Percentiles rank a stretch among this genome's conserved stretches.
These are phyloP conservation scores for Pseudomugil tenellus DNA, from an alignment of 2,797 vertebrate species.

Conservation along the genomic window DNA sequence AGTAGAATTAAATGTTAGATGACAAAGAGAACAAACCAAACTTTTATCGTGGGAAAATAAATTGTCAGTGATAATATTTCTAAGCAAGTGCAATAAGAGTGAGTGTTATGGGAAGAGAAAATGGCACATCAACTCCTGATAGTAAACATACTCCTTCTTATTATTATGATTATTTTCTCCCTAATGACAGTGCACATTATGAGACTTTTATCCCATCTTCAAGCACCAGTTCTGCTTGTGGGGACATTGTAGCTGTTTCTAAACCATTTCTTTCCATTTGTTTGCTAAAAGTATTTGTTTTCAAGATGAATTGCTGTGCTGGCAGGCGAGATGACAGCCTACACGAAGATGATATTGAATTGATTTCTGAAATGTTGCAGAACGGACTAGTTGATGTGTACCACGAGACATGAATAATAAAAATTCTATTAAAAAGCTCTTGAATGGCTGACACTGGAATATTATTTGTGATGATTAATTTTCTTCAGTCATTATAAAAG, in stretches of 20 bases:
- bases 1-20: conserved; percentile 52
- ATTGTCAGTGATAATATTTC: conserved; percentile 68
- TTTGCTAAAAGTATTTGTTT: conserved; percentile 89
- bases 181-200: conserved; percentile 73
- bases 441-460: conserved; percentile 93
- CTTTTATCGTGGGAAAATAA: conserved; percentile 53
- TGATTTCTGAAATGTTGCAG: conserved; percentile 94
- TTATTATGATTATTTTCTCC: conserved; percentile 70
- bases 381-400: conserved; percentile 91
- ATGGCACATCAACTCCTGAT: conserved; percentile 65
- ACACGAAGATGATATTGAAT: conserved; percentile 92
- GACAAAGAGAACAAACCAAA: conserved; percentile 52
- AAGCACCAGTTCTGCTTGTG: conserved; percentile 63
- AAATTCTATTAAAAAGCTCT: conserved; percentile 98
- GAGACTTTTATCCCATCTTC: conserved; percentile 72
- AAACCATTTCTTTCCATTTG: conserved; percentile 71
- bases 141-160: conserved; percentile 65
- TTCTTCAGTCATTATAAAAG: conserved; percentile 96
- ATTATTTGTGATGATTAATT: conserved; percentile 98
- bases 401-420: conserved; percentile 93
- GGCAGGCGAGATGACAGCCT: conserved; percentile 87
- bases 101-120: conserved; percentile 64
- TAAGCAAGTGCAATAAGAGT: conserved; percentile 46
- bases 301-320: conserved; percentile 85
- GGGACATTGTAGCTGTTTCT: conserved; percentile 71